Conservation (phyloP, 2,113 vertebrate species). For the Plecotus auritus region DNA sequence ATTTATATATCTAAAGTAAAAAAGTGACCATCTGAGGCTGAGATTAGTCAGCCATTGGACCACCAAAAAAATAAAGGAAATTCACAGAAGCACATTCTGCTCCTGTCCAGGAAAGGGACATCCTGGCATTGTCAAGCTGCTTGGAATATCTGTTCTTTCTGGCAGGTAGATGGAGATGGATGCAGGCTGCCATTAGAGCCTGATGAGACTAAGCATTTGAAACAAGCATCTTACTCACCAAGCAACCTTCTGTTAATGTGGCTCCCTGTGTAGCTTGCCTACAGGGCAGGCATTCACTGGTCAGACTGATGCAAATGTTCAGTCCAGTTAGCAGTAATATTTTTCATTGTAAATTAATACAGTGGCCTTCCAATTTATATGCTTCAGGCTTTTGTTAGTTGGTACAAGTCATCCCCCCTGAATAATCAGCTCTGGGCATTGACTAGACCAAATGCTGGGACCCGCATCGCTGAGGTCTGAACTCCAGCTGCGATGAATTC, state of each 20-base stretch:
- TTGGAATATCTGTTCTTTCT: background rate
- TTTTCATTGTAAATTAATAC: slow-evolving; percentile 69
- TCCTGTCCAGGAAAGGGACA: background rate
- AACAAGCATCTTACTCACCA: slow-evolving; percentile 42
- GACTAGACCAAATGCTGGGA: slow-evolving; percentile 29
- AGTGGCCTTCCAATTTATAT: slow-evolving; percentile 56
- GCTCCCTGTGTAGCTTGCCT: background rate
- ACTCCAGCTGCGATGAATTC: slow-evolving; percentile 59
- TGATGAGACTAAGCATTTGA: slow-evolving; percentile 38
- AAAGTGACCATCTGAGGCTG: background rate
- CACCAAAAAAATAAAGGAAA: background rate
- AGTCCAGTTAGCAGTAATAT: slow-evolving; percentile 58
- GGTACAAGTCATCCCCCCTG: background rate
- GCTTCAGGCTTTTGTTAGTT: slow-evolving; percentile 14
- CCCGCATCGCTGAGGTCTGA: slow-evolving; percentile 44
- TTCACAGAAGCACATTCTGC: background rate
- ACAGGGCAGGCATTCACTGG: slow-evolving; percentile 47
- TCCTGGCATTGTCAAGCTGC: background rate
- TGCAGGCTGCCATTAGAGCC: background rate
- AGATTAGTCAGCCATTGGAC: background rate
- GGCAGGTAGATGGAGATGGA: slow-evolving; percentile 46
- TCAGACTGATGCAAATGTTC: slow-evolving; percentile 60
- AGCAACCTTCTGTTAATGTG: slow-evolving; percentile 43
- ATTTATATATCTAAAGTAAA: background rate
- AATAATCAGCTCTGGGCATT: slow-evolving; percentile 51